Percentiles rank a stretch among this genome's conserved stretches.
These are phyloP conservation scores for Propithecus perrieri DNA, from an alignment of 2,797 vertebrate species.

Conservation along the genomic window DNA sequence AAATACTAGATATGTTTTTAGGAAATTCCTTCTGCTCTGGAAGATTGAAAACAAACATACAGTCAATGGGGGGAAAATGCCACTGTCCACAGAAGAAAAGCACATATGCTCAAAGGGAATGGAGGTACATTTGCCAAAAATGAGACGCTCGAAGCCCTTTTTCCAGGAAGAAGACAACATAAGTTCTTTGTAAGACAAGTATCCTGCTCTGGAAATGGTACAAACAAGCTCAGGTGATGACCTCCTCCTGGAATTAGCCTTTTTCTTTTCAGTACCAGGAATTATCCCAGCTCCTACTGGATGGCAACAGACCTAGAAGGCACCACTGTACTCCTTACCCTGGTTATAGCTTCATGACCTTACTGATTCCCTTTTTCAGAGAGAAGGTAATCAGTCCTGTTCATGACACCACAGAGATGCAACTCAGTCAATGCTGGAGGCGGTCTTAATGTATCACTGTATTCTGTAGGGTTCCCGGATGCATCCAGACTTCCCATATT, in stretches of 20 bases:
- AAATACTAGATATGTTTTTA: not conserved
- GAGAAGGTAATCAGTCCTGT: not conserved
- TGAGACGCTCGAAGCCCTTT: not conserved
- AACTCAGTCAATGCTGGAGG: not conserved
- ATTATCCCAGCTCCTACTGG: not conserved
- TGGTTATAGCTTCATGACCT: not conserved
- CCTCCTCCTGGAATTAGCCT: not conserved
- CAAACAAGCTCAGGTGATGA: not conserved
- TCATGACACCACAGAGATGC: not conserved
- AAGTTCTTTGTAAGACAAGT: constrained; percentile 8
- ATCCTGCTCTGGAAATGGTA: not conserved
- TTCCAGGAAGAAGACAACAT: constrained; percentile 43
- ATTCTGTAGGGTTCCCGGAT: not conserved
- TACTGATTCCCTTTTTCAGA: not conserved
- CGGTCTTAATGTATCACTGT: not conserved
- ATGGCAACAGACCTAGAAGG: not conserved
- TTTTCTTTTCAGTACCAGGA: not conserved
- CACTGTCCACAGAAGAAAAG: not conserved
- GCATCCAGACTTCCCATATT: not conserved
- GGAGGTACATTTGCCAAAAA: not conserved
- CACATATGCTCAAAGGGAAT: not conserved
- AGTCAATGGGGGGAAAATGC: not conserved
- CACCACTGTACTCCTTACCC: not conserved
- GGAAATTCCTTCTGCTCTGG: not conserved
- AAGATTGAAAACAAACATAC: not conserved